Conservation (phyloP, 1,140 invertebrate genomes). For the Drosophila micromelanica region DNA sequence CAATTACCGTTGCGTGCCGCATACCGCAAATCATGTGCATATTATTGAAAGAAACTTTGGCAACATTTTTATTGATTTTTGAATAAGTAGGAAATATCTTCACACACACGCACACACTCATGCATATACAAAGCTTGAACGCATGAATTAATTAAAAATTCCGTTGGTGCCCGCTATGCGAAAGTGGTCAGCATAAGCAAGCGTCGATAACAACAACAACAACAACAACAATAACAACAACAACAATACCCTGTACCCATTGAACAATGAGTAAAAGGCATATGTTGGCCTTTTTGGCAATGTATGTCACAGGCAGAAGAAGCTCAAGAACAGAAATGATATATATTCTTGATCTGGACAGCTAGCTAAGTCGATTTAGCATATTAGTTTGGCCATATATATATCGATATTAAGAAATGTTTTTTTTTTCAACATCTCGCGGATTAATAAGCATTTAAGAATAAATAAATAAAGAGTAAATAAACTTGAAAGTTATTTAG, state of each 20-base stretch:
- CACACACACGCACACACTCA: not conserved
- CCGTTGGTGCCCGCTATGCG: constrained; percentile 67
- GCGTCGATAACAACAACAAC: constrained; percentile 19
- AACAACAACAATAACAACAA: constrained; percentile 33
- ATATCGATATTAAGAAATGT: no score
- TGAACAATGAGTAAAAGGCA: no score
- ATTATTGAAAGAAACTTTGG: constrained; percentile 37
- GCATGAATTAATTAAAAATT: constrained; percentile 80
- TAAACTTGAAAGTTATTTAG: no score
- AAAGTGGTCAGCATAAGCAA: constrained; percentile 62
- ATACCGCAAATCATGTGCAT: constrained; percentile 28
- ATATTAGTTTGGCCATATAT: no score
- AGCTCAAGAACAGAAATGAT: no score
- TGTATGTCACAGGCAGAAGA: no score
- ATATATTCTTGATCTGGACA: no score
- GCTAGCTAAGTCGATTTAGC: no score
- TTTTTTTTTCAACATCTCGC: no score
- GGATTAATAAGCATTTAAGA: no score
- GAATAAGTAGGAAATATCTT: constrained; percentile 16
- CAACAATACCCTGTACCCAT: not conserved
- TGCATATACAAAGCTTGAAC: constrained; percentile 45
- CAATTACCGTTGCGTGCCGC: constrained; percentile 20
- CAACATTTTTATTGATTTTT: constrained; percentile 37
- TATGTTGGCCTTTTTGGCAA: no score
- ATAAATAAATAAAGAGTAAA: no score